Conservation (phyloP, 2,888 invertebrate genomes). For the Drosophila conformis region DNA sequence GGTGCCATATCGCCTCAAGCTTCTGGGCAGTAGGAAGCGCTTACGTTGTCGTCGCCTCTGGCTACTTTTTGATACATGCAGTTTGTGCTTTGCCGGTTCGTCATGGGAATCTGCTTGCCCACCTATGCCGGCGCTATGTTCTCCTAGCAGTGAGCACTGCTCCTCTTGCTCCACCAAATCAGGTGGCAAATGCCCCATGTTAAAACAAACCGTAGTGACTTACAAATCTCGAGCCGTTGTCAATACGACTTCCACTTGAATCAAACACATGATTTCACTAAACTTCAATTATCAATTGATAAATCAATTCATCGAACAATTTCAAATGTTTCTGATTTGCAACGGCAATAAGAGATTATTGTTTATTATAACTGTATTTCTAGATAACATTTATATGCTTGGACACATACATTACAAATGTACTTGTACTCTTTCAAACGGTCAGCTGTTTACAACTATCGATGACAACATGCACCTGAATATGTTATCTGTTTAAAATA, state of each 20-base stretch:
- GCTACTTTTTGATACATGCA: slow-evolving; percentile 21
- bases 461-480: background rate
- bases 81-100: slow-evolving; percentile 19
- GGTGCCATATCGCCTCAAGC: slow-evolving; percentile 68
- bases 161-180: slow-evolving; percentile 39
- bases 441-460: slow-evolving; percentile 34
- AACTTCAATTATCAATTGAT: background rate
- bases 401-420: background rate
- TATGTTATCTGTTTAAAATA: background rate
- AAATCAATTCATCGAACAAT: background rate
- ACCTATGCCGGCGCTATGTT: slow-evolving; percentile 9
- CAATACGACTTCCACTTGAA: slow-evolving; percentile 2
- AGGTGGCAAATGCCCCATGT: slow-evolving; percentile 24
- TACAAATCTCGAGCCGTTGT: background rate
- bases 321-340: background rate
- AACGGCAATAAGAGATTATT: background rate
- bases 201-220: background rate
- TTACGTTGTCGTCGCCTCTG: slow-evolving; percentile 30
- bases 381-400: slow-evolving; percentile 25
- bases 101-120: slow-evolving; percentile 22
- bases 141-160: slow-evolving; percentile 41
- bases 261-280: background rate
- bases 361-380: background rate
- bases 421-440: background rate
- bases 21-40: slow-evolving; percentile 70